A percentile compares a stretch with the other conserved stretches of the same genome.
Conservation (phyloP, 1,140 invertebrate genomes). For the Hestina assimilis region DNA sequence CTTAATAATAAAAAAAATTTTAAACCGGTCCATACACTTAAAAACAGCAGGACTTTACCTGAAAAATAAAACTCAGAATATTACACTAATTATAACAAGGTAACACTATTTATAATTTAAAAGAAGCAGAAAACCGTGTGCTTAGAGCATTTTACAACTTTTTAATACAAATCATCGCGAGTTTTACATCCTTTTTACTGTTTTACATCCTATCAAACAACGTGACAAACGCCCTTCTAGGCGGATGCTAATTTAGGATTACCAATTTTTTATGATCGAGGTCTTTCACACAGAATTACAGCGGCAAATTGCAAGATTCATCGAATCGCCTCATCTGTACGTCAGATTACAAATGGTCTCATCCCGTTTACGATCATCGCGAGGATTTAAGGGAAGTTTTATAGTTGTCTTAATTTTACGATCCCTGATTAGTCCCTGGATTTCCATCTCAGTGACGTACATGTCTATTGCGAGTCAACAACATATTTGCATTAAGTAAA, state of each 20-base stretch:
- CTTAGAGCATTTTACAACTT: no score
- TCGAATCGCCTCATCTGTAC: constrained; percentile 45
- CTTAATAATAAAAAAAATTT: no score
- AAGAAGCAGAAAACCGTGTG: no score
- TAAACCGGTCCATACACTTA: no score
- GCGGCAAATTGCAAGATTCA: constrained; percentile 54
- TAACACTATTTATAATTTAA: no score
- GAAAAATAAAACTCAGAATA: no score
- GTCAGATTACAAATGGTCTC: constrained; percentile 56
- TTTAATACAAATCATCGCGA: no score
- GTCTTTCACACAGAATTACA: constrained; percentile 43
- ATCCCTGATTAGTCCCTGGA: constrained; percentile 48
- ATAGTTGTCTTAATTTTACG: constrained; percentile 66
- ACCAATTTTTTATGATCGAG: constrained; percentile 39
- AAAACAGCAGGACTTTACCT: no score
- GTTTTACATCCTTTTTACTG: no score
- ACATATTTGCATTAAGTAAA: no score
- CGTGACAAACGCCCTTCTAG: neutral
- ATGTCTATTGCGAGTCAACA: neutral
- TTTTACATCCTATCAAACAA: no score
- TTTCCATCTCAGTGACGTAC: constrained; percentile 5
- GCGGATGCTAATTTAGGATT: constrained; percentile 24
- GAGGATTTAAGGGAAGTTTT: constrained; percentile 48
- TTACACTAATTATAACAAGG: no score
- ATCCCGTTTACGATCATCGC: constrained; percentile 56